Evolutionary conservation across 2,113 vertebrate genomes (phyloP).

Genomic region (Pandion haliaetus): DNA sequence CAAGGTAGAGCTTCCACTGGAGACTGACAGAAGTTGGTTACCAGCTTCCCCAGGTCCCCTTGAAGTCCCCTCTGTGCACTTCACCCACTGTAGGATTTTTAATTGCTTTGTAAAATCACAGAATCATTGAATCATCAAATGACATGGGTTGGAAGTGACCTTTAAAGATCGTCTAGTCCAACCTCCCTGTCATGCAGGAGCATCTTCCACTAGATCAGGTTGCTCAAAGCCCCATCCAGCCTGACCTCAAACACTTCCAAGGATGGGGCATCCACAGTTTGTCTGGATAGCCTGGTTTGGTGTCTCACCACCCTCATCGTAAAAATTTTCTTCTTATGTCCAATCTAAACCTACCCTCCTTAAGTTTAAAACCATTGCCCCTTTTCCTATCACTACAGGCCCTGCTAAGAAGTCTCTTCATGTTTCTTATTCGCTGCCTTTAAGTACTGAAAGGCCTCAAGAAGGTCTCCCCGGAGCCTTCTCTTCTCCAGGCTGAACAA

Average conservation of each 20-base stretch:
- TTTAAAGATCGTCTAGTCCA: accelerated
- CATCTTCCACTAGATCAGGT: background rate
- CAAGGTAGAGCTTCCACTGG: background rate
- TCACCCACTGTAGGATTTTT: background rate
- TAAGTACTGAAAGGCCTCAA: accelerated
- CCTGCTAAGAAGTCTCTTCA: background rate
- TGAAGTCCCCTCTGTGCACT: background rate
- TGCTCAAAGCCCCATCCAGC: accelerated
- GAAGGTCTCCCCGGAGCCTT: background rate
- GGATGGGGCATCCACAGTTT: too few species aligned
- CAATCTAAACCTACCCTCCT: background rate
- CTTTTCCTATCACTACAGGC: too few species aligned
- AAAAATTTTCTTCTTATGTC: background rate
- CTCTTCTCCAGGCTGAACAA: background rate
- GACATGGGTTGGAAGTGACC: background rate
- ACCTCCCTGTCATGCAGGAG: background rate
- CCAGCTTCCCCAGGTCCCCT: background rate
- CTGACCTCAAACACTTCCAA: background rate
- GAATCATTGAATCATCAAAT: accelerated
- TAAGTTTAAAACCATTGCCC: accelerated
- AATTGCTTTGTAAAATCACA: background rate
- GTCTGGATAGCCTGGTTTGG: background rate
- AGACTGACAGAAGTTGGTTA: background rate
- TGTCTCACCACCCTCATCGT: accelerated
- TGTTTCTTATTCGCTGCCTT: background rate